These are phyloP conservation scores for Salvelinus alpinus DNA, from an alignment of 2,113 vertebrate species.

Conservation along the genomic window DNA sequence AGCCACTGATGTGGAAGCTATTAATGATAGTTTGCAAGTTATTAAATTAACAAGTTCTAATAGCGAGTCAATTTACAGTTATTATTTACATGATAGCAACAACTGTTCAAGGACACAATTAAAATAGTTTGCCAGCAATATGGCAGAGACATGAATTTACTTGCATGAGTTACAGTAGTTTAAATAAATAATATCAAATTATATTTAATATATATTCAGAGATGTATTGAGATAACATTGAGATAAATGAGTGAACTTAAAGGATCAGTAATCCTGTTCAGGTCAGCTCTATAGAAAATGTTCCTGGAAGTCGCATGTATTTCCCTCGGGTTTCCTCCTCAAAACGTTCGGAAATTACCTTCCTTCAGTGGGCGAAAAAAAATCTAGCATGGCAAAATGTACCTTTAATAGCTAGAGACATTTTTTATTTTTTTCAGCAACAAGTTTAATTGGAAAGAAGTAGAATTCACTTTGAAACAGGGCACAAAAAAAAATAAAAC, in stretches of 20 bases:
- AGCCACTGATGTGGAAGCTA: too few relatives aligned
- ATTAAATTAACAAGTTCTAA: background rate
- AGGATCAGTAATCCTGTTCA: slow-evolving; percentile 34
- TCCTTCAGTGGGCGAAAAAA: slow-evolving; percentile 41
- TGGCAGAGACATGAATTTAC: background rate
- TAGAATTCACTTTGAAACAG: slow-evolving; percentile 81
- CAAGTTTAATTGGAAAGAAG: slow-evolving; percentile 89
- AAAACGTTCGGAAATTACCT: slow-evolving; percentile 67
- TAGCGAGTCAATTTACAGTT: background rate
- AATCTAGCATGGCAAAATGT: slow-evolving; percentile 69
- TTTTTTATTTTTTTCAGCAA: slow-evolving; percentile 72
- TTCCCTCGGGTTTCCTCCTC: slow-evolving; percentile 50
- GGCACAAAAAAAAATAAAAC: slow-evolving; percentile 75
- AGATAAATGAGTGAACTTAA: slow-evolving; percentile 8
- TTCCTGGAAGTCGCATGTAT: slow-evolving; percentile 40
- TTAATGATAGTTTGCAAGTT: background rate
- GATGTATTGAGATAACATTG: too few relatives aligned
- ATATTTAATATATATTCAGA: background rate
- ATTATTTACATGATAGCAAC: background rate
- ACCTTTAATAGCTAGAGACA: slow-evolving; percentile 75
- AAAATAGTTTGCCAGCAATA: background rate
- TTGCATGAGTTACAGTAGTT: background rate
- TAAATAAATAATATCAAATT: background rate
- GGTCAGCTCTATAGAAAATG: slow-evolving; percentile 48
- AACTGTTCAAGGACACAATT: background rate